Evolutionary conservation across 1,140 invertebrate genomes (phyloP).

Genomic region (Drosophila quadrilineata): DNA sequence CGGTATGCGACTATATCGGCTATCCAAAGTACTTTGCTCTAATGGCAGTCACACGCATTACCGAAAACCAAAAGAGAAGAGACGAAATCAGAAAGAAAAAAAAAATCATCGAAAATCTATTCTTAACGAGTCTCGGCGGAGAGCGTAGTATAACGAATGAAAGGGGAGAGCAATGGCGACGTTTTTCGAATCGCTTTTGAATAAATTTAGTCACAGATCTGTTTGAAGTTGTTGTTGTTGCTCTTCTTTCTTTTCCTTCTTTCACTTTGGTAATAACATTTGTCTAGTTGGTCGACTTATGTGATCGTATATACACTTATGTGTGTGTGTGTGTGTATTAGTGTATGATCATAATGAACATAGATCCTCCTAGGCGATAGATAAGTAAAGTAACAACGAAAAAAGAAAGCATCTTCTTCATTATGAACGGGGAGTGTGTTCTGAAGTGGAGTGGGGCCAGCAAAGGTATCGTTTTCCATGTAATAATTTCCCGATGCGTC

Average conservation of each 20-base stretch:
- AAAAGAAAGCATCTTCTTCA: slow-evolving; percentile 75
- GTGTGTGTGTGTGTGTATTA: slow-evolving; percentile 11
- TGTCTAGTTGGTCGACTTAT: slow-evolving; percentile 55
- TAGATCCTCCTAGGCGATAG: slow-evolving; percentile 68
- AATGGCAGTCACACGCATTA: slow-evolving; percentile 72
- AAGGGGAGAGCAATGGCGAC: slow-evolving; percentile 64
- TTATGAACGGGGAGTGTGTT: slow-evolving; percentile 30
- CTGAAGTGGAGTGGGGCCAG: neutral
- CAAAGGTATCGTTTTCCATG: slow-evolving; percentile 76
- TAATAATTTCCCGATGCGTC: slow-evolving; percentile 67
- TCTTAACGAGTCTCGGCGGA: slow-evolving; percentile 39
- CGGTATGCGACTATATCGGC: slow-evolving; percentile 30
- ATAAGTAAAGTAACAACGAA: slow-evolving; percentile 35
- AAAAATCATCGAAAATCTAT: slow-evolving; percentile 33
- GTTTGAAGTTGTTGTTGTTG: slow-evolving; percentile 53
- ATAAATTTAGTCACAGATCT: slow-evolving; percentile 79
- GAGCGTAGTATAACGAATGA: slow-evolving; percentile 52
- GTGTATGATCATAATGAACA: slow-evolving; percentile 46
- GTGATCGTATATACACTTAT: slow-evolving; percentile 23
- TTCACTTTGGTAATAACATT: slow-evolving; percentile 73
- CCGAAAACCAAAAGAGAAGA: too few relatives aligned
- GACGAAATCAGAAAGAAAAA: slow-evolving; percentile 12
- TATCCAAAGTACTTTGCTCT: slow-evolving; percentile 70
- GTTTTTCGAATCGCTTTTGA: slow-evolving; percentile 72
- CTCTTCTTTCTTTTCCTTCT: slow-evolving; percentile 32